These are phyloP conservation scores for Meriones psammophilus DNA, from an alignment of 2,797 vertebrate genomes.

Conservation along the genomic window DNA sequence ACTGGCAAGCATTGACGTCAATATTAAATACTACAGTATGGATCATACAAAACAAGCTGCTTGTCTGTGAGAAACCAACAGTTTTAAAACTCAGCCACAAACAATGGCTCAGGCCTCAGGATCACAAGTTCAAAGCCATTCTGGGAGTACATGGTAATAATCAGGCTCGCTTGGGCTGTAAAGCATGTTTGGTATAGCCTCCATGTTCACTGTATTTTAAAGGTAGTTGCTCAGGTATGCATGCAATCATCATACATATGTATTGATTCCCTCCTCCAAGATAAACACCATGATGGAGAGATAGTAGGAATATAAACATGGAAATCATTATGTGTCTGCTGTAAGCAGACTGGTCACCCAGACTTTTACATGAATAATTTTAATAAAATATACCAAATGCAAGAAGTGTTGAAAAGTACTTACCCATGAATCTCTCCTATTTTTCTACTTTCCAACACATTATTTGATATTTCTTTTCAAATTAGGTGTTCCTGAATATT, in stretches of 20 bases:
- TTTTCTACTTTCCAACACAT: conserved; percentile 38
- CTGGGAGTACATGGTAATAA: not conserved
- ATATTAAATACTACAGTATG: conserved; percentile 7
- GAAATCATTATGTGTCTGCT: conserved; percentile 46
- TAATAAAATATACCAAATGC: conserved; percentile 13
- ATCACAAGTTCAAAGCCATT: not conserved
- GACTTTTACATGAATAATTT: conserved; percentile 47
- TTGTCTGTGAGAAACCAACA: not conserved
- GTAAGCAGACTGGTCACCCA: conserved; percentile 37
- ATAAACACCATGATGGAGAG: not conserved
- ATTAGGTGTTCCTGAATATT: conserved; percentile 45
- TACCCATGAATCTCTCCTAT: not conserved
- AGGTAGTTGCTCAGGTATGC: not conserved
- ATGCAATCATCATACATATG: conserved; percentile 18
- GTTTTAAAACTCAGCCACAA: conserved; percentile 40
- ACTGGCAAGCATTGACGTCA: not conserved
- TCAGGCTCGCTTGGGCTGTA: not conserved
- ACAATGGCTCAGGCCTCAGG: not conserved
- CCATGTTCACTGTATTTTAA: conserved; percentile 17
- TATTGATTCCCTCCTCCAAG: conserved; percentile 29
- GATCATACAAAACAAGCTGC: conserved; percentile 13
- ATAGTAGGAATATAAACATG: conserved; percentile 2
- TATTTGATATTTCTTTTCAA: conserved; percentile 12
- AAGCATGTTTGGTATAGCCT: not conserved
- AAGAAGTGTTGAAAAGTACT: not conserved